A percentile compares a stretch with the other conserved stretches of the same genome.
phyloP scores from a whole-genome alignment of 2,888 invertebrate genomes.

The Loripinus fragilis region DNA sequence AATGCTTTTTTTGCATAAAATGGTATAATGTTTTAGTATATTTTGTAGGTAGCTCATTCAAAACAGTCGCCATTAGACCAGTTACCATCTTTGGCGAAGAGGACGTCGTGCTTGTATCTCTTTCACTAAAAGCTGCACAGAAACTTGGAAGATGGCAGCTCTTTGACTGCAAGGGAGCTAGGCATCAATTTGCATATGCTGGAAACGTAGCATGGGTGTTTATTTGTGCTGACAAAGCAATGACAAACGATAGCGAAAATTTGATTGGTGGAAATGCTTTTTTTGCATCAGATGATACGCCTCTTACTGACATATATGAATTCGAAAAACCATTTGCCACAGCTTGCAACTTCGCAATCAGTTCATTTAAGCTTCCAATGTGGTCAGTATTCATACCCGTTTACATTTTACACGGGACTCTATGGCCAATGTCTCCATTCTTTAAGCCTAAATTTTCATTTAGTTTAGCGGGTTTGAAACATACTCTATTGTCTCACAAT shows the following conservation, averaged over 20 bases:
- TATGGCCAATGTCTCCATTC: constrained; percentile 46
- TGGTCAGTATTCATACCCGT: constrained; percentile 70
- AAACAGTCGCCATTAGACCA: constrained; percentile 86
- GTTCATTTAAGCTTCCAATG: constrained; percentile 66
- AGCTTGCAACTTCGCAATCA: neutral
- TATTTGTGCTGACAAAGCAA: constrained; percentile 85
- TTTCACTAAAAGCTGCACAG: constrained; percentile 84
- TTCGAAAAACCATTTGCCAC: constrained; percentile 80
- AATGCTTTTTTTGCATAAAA: no score
- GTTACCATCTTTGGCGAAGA: constrained; percentile 87
- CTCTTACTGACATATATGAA: constrained; percentile 85
- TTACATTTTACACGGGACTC: constrained; percentile 56
- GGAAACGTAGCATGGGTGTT: constrained; percentile 88
- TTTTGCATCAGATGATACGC: constrained; percentile 87
- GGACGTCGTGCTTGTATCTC: constrained; percentile 80
- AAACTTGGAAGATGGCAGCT: constrained; percentile 84
- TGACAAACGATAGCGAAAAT: constrained; percentile 82
- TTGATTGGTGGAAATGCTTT: constrained; percentile 84
- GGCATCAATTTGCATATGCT: constrained; percentile 83
- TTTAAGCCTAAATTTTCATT: constrained; percentile 30
- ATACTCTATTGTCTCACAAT: constrained; percentile 84
- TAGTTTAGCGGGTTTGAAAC: constrained; percentile 29
- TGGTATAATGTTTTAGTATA: no score
- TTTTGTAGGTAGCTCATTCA: constrained; percentile 71
- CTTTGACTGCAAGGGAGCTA: constrained; percentile 85